phyloP scores from a whole-genome alignment of 2,888 invertebrate species.

The Pammene aurita region DNA sequence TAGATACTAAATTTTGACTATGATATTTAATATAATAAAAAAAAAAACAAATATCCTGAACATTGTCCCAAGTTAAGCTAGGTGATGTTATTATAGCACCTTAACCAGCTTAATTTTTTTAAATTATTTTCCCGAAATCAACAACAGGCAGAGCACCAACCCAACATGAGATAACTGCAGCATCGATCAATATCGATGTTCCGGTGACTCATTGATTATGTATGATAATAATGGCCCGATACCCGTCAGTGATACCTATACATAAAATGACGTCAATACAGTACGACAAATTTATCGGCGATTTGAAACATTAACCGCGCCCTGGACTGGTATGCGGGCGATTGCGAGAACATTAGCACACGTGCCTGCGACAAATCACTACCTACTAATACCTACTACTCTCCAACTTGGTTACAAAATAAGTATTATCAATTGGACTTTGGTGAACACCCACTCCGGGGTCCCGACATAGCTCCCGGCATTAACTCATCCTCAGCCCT shows the following conservation, averaged over 20 bases:
- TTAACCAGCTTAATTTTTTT: too few relatives aligned
- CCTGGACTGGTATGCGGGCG: constrained; percentile 67
- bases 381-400: constrained; percentile 24
- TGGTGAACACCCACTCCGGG: background rate
- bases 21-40: too few relatives aligned
- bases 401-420: constrained; percentile 30
- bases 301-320: constrained; percentile 65
- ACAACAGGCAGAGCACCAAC: constrained; percentile 32
- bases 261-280: constrained; percentile 24
- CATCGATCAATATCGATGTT: constrained; percentile 15
- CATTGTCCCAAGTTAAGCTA: too few relatives aligned
- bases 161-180: constrained; percentile 11
- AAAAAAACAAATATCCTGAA: too few relatives aligned
- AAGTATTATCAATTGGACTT: constrained; percentile 14
- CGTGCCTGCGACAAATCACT: constrained; percentile 62
- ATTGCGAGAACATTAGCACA: constrained; percentile 69
- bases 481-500: constrained; percentile 28
- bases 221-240: constrained; percentile 28
- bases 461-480: background rate
- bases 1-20: too few relatives aligned
- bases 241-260: constrained; percentile 9
- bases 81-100: too few relatives aligned
- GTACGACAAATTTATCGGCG: constrained; percentile 57
- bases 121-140: background rate
- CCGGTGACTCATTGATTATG: constrained; percentile 30